These are phyloP conservation scores for Acanthosepion pharaonis DNA, from an alignment of 2,888 invertebrate species.

Conservation along the genomic window DNA sequence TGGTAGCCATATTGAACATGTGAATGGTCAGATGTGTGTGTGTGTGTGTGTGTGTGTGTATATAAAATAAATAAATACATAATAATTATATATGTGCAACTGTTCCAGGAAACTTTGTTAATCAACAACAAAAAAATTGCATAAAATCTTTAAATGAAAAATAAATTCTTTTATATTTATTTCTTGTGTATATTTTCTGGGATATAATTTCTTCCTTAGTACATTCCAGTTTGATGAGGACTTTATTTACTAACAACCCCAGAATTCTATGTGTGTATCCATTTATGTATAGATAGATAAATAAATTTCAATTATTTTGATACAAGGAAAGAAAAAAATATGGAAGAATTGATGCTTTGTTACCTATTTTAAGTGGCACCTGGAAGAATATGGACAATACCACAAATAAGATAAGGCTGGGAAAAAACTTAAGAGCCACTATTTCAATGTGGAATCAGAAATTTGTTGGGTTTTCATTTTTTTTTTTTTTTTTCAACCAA, in stretches of 20 bases:
- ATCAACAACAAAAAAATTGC: not conserved
- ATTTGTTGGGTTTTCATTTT: not conserved
- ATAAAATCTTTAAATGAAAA: not conserved
- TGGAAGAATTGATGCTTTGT: not conserved
- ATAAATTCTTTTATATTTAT: conserved; percentile 15
- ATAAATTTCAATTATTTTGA: not conserved
- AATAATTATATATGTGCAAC: not conserved
- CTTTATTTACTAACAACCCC: conserved; percentile 7
- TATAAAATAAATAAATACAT: not conserved
- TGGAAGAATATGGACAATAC: conserved; percentile 14
- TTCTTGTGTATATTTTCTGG: not conserved
- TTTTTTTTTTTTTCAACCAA: not conserved
- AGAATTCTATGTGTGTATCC: not conserved
- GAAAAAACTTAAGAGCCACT: not conserved
- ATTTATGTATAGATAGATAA: not conserved
- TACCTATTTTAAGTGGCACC: not conserved
- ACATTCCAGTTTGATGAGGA: conserved; percentile 21
- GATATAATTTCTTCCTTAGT: conserved; percentile 9
- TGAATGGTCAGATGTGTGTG: not conserved
- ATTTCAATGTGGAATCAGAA: not conserved
- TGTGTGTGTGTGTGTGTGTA: no score
- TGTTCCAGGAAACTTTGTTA: not conserved
- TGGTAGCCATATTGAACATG: not conserved
- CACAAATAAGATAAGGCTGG: not conserved
- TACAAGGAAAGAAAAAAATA: not conserved